Percentiles rank a stretch among this genome's conserved stretches.
Evolutionary conservation across 2,113 vertebrate genomes (phyloP).

Genomic region (Scolopax mira): DNA sequence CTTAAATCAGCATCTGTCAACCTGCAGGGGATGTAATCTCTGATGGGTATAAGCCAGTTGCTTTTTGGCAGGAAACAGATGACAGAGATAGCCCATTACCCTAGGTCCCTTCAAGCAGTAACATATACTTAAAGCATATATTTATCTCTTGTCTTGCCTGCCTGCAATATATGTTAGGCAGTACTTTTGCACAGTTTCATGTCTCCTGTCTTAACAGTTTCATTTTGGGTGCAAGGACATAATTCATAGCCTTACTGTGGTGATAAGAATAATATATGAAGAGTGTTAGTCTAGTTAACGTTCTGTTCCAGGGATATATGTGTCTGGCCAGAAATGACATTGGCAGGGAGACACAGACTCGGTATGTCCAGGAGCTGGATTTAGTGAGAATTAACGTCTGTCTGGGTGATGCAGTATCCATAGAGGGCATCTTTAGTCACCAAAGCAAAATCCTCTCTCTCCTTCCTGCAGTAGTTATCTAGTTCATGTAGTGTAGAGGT

Average conservation of each 20-base stretch:
- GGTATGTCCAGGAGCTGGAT: background rate
- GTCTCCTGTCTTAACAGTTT: background rate
- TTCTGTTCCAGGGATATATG: background rate
- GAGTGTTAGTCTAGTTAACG: background rate
- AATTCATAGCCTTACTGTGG: background rate
- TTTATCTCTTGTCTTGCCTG: background rate
- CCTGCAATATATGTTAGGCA: background rate
- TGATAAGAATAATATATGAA: background rate
- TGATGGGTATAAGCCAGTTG: background rate
- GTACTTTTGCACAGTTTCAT: background rate
- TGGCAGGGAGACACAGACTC: background rate
- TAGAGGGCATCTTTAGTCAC: background rate
- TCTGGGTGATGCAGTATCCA: background rate
- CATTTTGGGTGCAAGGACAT: background rate
- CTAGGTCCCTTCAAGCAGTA: background rate
- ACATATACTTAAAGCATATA: background rate
- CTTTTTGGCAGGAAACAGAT: constrained; percentile 33
- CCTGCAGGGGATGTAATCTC: background rate
- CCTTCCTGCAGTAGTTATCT: background rate
- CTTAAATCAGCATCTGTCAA: constrained; percentile 29
- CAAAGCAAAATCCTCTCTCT: background rate
- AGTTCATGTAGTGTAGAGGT: background rate
- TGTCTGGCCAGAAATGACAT: background rate
- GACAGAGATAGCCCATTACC: constrained; percentile 1
- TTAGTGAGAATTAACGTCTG: background rate